Evolutionary conservation across 2,797 vertebrate genomes (phyloP), one percentile per base, ranked within the genome.

Genomic region (Gymnodraco acuticeps): DNA sequence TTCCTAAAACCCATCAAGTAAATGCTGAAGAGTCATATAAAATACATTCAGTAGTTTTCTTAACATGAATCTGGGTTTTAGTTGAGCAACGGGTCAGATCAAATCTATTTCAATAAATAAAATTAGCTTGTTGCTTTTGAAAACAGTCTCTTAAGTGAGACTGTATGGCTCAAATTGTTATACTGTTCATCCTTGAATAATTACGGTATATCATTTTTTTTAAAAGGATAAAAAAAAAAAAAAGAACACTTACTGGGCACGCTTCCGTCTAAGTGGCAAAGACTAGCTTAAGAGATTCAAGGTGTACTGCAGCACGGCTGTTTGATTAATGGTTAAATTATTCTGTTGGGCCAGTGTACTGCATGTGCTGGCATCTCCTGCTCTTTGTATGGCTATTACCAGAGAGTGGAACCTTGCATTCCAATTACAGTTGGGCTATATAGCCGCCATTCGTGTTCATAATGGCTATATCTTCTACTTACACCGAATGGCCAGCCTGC

Each of bases 251-350:
- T 66, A 82, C 80, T 87, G 75, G 82, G 79, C 45, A 74, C 81
- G 75, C 88, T 80, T 80, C 68, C 31, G 1, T 52, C 64, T 80
- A 86, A 89, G 73, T 84, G 75, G 77, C 66, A 79, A 88, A 87
- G 84, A 84, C 73, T 75, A 82, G 66, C 73, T 61, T 23, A 47
- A 51, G 85, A 86, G 74, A 79, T 77, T 89, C 88, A 92, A 91
- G 88, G 91, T 90, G 84, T 91, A 86, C 61, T 71, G 9, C 73
- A 41, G 75, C 58, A 47, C 56, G 67, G 69, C 85, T 74, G 79
- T 85, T 87, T 92, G 92, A 92, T 92, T 93, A 89, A 92, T 89
- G 75, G 77, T 75, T 79, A 77, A 90, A 92, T 92, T 78, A 89
- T 87, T 82, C 76, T 77, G 77, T 80, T 66, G 87, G 86, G 84